Base-by-base conservation (phyloP, 2,113 vertebrate species). In the Ciconia maguari region DNA sequence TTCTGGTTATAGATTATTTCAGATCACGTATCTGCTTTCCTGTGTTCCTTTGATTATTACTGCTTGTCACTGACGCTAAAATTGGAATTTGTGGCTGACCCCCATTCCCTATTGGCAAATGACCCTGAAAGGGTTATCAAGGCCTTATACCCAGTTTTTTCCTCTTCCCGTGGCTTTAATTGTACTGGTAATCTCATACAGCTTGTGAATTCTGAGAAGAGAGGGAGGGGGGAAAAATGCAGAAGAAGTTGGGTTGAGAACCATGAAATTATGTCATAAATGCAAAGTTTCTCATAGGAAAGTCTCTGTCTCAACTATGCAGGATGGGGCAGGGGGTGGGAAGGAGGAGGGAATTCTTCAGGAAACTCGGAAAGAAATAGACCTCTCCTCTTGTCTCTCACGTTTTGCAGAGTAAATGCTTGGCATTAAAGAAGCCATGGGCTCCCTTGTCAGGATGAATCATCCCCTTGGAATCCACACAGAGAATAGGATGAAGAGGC, bases 181-280 rank as follows among this genome's bases (percentile, higher is more conserved):
- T 99, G 99, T 99, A 90, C 83, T 97, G 90, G 97, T 98, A 99
- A 99, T 99, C 99, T 99, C 97, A 97, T 93, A 93, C 78, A 93
- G 90, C 87, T 88, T 96, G 86, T 99, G 98, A 99, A 99, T 99
- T 98, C 99, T 99, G 99, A 99, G 99, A 99, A 98, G 96, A 80
- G 42, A 83, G 49, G 36, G 48, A 80, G 93, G 79, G n/a, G 74
- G 38, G n/a, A 21, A 68, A 94, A 87, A 75, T 89, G 87, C 83
- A 96, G 70, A 95, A 94, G 46, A 89, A 87, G 38, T 88, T 95
- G 84, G 84, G 83, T 88, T 91, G 76, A 90, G 96, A 96, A 95
- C 69, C 92, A 80, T 79, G 89, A 91, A 96, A 96, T 96, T 97
- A 95, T 97, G 94, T 97, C 98, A 96, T 93, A 92, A 95, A 90